Conservation (phyloP, 2,888 invertebrate species). For the Ischnura elegans region DNA sequence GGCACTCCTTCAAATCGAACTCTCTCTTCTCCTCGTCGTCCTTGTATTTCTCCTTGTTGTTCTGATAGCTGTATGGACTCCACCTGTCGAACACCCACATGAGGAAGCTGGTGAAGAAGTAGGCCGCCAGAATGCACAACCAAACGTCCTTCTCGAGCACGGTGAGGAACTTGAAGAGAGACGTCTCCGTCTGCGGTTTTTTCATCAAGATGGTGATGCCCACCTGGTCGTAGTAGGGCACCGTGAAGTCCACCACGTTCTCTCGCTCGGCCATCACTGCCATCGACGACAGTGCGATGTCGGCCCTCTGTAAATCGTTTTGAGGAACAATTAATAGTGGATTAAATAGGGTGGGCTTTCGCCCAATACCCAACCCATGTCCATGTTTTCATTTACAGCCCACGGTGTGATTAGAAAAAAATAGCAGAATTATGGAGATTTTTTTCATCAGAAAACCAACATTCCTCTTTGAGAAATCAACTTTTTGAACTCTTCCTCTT, state of each 20-base stretch:
- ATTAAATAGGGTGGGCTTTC: too few species aligned
- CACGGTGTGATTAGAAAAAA: too few species aligned
- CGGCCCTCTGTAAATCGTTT: slow-evolving; percentile 83
- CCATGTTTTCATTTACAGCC: too few species aligned
- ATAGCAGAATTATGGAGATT: too few species aligned
- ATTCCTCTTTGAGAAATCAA: too few species aligned
- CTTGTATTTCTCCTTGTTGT: slow-evolving; percentile 94
- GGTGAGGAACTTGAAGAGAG: slow-evolving; percentile 97
- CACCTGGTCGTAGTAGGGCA: slow-evolving; percentile 98
- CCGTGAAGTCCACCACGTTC: slow-evolving; percentile 98
- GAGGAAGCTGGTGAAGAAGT: slow-evolving; percentile 95
- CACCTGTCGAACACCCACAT: slow-evolving; percentile 98
- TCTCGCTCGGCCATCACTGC: slow-evolving; percentile 99
- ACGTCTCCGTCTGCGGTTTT: slow-evolving; percentile 92
- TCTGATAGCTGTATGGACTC: slow-evolving; percentile 98
- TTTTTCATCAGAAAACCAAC: too few species aligned
- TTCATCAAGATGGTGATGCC: slow-evolving; percentile 98
- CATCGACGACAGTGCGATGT: slow-evolving; percentile 95
- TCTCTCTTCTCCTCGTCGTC: slow-evolving; percentile 96
- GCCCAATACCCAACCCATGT: too few species aligned
- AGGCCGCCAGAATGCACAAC: slow-evolving; percentile 96
- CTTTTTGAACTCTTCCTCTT: too few species aligned
- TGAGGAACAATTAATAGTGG: too few species aligned
- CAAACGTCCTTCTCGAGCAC: slow-evolving; percentile 98
- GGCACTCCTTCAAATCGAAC: slow-evolving; percentile 96